Conservation (phyloP, 2,888 invertebrate genomes). For the Polydrusus tereticollis region DNA sequence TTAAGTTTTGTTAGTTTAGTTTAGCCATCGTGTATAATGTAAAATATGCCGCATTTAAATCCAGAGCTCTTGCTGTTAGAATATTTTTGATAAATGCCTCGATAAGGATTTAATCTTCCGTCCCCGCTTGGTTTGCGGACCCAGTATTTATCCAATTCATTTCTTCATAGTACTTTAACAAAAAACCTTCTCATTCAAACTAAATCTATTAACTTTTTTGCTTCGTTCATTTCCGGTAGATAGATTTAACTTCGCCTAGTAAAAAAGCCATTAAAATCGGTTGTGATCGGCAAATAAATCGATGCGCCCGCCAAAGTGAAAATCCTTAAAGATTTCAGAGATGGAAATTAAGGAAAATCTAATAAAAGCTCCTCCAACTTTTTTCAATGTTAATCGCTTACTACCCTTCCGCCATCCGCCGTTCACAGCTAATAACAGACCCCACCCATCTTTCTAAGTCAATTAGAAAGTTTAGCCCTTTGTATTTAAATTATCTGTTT, state of each 20-base stretch:
- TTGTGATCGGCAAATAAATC: slow-evolving; percentile 38
- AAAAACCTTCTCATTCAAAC: no score
- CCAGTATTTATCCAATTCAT: no score
- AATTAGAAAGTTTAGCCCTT: slow-evolving; percentile 39
- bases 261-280: slow-evolving; percentile 11
- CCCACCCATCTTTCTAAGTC: slow-evolving; percentile 41
- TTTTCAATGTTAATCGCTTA: slow-evolving; percentile 44
- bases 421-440: slow-evolving; percentile 39
- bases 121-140: no score
- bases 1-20: no score
- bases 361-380: slow-evolving; percentile 39
- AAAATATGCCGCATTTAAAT: no score
- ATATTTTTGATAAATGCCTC: no score
- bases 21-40: no score
- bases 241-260: slow-evolving; percentile 2
- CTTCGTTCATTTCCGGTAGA: background rate
- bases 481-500: slow-evolving; percentile 39
- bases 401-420: slow-evolving; percentile 30
- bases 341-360: slow-evolving; percentile 45
- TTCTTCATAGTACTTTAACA: no score
- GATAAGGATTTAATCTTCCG: no score
- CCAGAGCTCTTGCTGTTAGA: no score
- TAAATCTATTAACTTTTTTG: slow-evolving; percentile 4
- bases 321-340: slow-evolving; percentile 41
- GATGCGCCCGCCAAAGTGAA: slow-evolving; percentile 28